Base-by-base conservation (phyloP, 2,888 invertebrate genomes). In the Mythimna vitellina region DNA sequence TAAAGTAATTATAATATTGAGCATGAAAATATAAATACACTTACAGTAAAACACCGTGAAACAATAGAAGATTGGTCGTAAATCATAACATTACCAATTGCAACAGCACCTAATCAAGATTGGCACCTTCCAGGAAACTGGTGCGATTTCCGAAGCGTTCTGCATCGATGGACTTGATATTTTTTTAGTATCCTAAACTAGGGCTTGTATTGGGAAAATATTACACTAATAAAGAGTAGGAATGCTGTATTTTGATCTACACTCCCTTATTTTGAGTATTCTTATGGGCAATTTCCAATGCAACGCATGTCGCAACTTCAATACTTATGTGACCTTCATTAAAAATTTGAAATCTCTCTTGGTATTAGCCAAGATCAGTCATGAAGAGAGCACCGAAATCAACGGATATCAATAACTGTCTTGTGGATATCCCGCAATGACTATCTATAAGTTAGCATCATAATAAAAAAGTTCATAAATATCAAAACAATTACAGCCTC, bases 81-180 rank as follows among this genome's bases (percentile, higher is more conserved):
- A 76, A 54, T 70, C 22, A 60, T 29, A 22, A 42, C 20, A 63
- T 54, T 66, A 70, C 20, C 3, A 75, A 61, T 56, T 62, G 54
- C 61, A 80, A 56, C 42, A 70, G 56, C 54, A 25, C 14, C 20
- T 61, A 25, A 67, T 58, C 22, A 65, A 66, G 56, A 84, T 74
- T 66, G 38, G 51, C 71, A 69, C 66, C 73, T 86, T 84, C 84
- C 86, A 66, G 86, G 86, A 86, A 71, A 77, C 71, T 54, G 54
- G 65, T 49, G 22, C 67, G 32, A 70, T 83, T 78, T 84, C 78
- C 60, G 65, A 69, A 74, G 54, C 25, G 70, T 71, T 68, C 72
- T 61, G 79, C 73, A 70, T 64, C 74, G 57, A 65, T 63, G 70
- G 14, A 29, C 46, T 61, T 25, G 25, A 46, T 38, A 32, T n/a